Conservation (phyloP, 2,113 vertebrate species). For the Sinocyclocheilus anophthalmus region DNA sequence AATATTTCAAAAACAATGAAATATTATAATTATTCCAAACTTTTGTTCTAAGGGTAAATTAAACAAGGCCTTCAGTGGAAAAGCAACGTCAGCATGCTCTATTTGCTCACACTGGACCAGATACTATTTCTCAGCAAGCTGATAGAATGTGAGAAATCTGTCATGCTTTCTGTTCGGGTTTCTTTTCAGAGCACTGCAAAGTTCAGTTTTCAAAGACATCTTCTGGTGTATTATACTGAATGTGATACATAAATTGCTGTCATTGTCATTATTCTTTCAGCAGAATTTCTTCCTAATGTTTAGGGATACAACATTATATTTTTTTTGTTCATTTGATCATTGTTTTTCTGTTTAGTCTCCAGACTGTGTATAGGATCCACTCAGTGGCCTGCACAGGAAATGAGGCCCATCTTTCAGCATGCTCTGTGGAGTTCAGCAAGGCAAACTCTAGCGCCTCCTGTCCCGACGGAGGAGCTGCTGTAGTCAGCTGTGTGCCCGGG, state of each 20-base stretch:
- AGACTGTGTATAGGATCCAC: no score
- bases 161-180: background rate
- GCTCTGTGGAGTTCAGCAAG: no score
- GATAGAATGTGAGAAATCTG: constrained; percentile 35
- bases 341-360: constrained; percentile 8
- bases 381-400: no score
- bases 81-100: background rate
- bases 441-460: no score
- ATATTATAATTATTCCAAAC: no score
- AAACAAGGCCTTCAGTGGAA: background rate
- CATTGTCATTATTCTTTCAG: background rate
- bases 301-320: background rate
- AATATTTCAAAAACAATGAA: no score
- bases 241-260: background rate
- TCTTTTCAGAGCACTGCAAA: background rate
- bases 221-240: background rate
- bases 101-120: background rate
- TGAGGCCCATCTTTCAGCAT: no score
- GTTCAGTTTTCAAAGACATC: background rate
- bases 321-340: background rate
- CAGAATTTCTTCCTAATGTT: background rate
- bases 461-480: no score
- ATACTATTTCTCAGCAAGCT: constrained; percentile 21
- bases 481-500: constrained; percentile 68
- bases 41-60: background rate